Evolutionary conservation across 2,797 vertebrate genomes (phyloP), one percentile per base, ranked within the genome.

Genomic region (Syngnathus rostellatus): DNA sequence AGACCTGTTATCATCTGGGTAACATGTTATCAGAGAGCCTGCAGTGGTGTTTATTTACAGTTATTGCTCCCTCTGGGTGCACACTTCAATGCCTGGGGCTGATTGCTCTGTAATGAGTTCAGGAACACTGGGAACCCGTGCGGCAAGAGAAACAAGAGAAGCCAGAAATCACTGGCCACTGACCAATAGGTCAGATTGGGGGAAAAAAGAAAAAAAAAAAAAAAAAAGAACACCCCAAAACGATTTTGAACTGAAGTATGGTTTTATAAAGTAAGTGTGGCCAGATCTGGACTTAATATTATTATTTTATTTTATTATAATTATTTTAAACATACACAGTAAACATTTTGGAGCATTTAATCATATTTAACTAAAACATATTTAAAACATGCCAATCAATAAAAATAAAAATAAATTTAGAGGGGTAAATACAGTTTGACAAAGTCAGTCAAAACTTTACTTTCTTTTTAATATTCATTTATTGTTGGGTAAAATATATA

Each of bases 91-190:
- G 80, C 91, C 82, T 79, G 85, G 85, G 88, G 90, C 84, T 89
- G 86, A 94, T 92, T 94, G 92, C 88, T 92, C 91, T 90, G 88
- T 93, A 96, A 94, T 93, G 91, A 94, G 91, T 94, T 94, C 85
- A 89, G 83, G 78, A 90, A 91, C 84, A 88, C 84, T 73, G 83
- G 78, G 83, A 87, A 78, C 69, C 73, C n/a, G 81, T 81, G 74
- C 79, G 77, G 85, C 73, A 80, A 79, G 66, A 79, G 77, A 82
- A 85, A 89, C 74, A 85, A 82, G 78, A 71, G 76, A 88, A 76
- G 77, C 74, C 69, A 85, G 73, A 81, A 86, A 87, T 86, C 73
- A 84, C 65, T 72, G 62, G 71, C 81, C 78, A 85, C 85, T 83
- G 82, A 87, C 75, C 79, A 74, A 80, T 82, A 83, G 80, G 79